A percentile compares a stretch with the other conserved stretches of the same genome.
Evolutionary conservation across 2,888 invertebrate genomes (phyloP).

Genomic region (Drosophila vallismaia): DNA sequence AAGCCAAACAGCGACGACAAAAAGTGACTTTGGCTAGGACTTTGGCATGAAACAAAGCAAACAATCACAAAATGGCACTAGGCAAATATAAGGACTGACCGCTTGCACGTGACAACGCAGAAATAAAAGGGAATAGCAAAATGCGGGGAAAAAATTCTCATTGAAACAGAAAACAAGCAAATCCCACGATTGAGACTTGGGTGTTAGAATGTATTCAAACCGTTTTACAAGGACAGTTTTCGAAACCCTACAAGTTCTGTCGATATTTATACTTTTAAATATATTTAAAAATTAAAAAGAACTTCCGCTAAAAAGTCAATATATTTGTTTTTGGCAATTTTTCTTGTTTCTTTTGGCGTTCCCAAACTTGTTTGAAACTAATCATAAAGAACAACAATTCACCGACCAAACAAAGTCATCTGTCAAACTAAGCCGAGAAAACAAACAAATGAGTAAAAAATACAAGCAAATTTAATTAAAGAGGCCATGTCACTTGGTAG

Average conservation of each 20-base stretch:
- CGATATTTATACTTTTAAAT: too few species aligned
- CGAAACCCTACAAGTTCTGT: too few species aligned
- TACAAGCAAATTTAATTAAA: constrained; percentile 64
- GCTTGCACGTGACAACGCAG: constrained; percentile 64
- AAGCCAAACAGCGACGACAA: constrained; percentile 19
- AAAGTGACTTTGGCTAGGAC: constrained; percentile 46
- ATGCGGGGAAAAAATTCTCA: constrained; percentile 9
- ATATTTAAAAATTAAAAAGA: too few species aligned
- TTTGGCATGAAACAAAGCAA: constrained; percentile 53
- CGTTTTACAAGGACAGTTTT: too few species aligned
- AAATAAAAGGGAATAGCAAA: constrained; percentile 24
- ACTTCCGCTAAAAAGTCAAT: too few species aligned
- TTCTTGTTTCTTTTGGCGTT: neutral
- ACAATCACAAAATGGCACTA: constrained; percentile 67
- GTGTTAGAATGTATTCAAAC: too few species aligned
- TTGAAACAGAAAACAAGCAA: constrained; percentile 6
- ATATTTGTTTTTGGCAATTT: neutral
- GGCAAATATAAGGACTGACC: constrained; percentile 54
- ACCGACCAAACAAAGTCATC: constrained; percentile 21
- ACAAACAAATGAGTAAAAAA: constrained; percentile 20
- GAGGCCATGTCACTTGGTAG: constrained; percentile 9
- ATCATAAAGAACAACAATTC: neutral
- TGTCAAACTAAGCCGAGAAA: constrained; percentile 31
- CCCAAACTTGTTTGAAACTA: neutral
- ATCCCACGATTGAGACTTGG: constrained; percentile 4